These are phyloP conservation scores for Pangasianodon hypophthalmus DNA, from an alignment of 2,113 vertebrate genomes.

Conservation along the genomic window DNA sequence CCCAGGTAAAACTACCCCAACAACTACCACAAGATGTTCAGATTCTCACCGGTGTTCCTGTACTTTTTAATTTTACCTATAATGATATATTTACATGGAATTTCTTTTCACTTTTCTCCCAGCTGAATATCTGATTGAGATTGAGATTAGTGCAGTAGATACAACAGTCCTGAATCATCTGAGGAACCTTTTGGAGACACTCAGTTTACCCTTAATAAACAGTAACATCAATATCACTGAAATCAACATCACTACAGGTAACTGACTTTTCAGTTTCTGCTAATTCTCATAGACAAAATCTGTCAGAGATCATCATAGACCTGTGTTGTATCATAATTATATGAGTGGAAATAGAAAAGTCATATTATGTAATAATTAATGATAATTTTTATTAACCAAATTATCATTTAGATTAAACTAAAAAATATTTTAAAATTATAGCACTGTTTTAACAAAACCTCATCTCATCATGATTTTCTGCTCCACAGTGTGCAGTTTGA, in stretches of 20 bases:
- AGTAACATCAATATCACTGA: not conserved
- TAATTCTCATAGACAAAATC: not conserved
- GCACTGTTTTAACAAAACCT: not conserved
- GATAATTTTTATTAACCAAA: too few relatives aligned
- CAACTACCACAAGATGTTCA: not conserved
- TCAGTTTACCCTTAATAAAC: too few relatives aligned
- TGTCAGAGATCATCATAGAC: not conserved
- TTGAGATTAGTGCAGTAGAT: not conserved
- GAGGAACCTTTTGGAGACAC: not conserved
- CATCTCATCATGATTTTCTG: not conserved
- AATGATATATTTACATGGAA: not conserved
- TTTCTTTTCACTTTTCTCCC: not conserved
- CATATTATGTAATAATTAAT: too few relatives aligned
- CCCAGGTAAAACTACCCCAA: not conserved
- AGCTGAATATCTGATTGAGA: not conserved
- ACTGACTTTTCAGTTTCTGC: not conserved
- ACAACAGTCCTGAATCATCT: not conserved
- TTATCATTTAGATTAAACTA: too few relatives aligned
- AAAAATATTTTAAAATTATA: too few relatives aligned
- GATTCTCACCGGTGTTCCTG: too few relatives aligned
- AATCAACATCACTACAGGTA: not conserved
- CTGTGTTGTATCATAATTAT: not conserved
- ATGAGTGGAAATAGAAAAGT: too few relatives aligned
- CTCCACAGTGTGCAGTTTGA: constrained; percentile 61
- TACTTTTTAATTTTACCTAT: too few relatives aligned